Evolutionary conservation across 2,888 invertebrate genomes (phyloP).

Genomic region (Nomada lathburiana): DNA sequence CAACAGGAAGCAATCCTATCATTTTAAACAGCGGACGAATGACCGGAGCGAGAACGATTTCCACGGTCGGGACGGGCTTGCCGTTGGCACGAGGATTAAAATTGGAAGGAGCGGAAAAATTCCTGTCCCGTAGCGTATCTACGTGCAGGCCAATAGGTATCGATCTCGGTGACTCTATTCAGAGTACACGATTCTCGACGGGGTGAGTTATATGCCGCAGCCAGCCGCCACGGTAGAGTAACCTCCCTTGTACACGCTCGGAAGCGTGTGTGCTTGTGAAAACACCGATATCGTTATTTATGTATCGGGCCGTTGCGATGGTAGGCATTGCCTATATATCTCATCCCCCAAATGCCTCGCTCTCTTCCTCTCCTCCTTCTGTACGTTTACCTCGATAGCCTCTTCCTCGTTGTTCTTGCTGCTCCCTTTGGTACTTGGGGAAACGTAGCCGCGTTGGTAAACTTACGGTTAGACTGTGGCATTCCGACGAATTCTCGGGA

Average conservation of each 20-base stretch:
- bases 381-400: background rate
- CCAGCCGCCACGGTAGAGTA: slow-evolving; percentile 73
- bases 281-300: slow-evolving; percentile 83
- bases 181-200: slow-evolving; percentile 78
- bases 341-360: slow-evolving; percentile 59
- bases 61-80: slow-evolving; percentile 26
- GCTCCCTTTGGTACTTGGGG: slow-evolving; percentile 43
- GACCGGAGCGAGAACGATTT: slow-evolving; percentile 46
- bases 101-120: slow-evolving; percentile 58
- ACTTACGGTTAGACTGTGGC: slow-evolving; percentile 59
- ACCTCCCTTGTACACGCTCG: slow-evolving; percentile 77
- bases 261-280: slow-evolving; percentile 78
- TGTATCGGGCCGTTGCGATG: slow-evolving; percentile 78
- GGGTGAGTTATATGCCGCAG: slow-evolving; percentile 75
- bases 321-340: slow-evolving; percentile 64
- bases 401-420: slow-evolving; percentile 4
- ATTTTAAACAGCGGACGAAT: slow-evolving; percentile 49
- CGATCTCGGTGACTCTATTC: slow-evolving; percentile 79
- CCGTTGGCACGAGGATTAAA: slow-evolving; percentile 41
- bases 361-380: slow-evolving; percentile 1
- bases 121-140: slow-evolving; percentile 71
- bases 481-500: slow-evolving; percentile 62
- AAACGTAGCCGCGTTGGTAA: slow-evolving; percentile 48
- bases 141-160: slow-evolving; percentile 78
- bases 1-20: slow-evolving; percentile 29